Conservation (phyloP, 2,888 invertebrate species). For the Drosophila pegasa region DNA sequence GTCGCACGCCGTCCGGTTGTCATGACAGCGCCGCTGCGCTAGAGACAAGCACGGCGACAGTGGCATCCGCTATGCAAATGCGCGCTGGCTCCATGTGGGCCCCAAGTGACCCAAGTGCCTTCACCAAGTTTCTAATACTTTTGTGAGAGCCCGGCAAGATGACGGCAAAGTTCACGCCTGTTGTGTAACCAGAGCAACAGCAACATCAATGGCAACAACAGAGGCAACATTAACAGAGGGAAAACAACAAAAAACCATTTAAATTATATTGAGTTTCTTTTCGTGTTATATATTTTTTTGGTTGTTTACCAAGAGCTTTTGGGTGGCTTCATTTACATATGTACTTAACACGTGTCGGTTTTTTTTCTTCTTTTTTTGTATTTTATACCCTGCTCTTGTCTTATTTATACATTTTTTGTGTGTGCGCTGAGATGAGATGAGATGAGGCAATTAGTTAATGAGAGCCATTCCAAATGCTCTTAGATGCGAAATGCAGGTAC, state of each 20-base stretch:
- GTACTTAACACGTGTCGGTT: slow-evolving; percentile 68
- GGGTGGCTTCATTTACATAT: slow-evolving; percentile 63
- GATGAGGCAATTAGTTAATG: slow-evolving; percentile 70
- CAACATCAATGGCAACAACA: slow-evolving; percentile 17
- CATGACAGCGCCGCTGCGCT: slow-evolving; percentile 24
- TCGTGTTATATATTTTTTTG: slow-evolving; percentile 35
- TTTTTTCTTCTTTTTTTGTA: not conserved
- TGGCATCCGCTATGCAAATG: slow-evolving; percentile 47
- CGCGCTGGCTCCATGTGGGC: slow-evolving; percentile 47
- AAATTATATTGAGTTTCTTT: slow-evolving; percentile 70
- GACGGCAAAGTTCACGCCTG: slow-evolving; percentile 63
- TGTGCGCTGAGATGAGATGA: too few species aligned
- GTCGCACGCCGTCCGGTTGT: slow-evolving; percentile 27
- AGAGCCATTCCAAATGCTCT: slow-evolving; percentile 50
- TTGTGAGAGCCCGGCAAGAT: slow-evolving; percentile 27
- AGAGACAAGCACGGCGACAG: slow-evolving; percentile 3
- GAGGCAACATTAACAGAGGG: slow-evolving; percentile 28
- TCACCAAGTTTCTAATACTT: slow-evolving; percentile 43
- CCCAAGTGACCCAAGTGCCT: slow-evolving; percentile 5
- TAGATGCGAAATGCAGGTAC: slow-evolving; percentile 42
- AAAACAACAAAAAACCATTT: slow-evolving; percentile 61
- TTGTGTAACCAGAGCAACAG: slow-evolving; percentile 43
- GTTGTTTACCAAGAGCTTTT: slow-evolving; percentile 35
- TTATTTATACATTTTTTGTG: slow-evolving; percentile 7
- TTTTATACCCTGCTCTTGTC: not conserved